Evolutionary conservation across 2,113 vertebrate species (phyloP), one percentile per base, ranked within the genome.

Genomic region (Sinocyclocheilus anshuiensis): DNA sequence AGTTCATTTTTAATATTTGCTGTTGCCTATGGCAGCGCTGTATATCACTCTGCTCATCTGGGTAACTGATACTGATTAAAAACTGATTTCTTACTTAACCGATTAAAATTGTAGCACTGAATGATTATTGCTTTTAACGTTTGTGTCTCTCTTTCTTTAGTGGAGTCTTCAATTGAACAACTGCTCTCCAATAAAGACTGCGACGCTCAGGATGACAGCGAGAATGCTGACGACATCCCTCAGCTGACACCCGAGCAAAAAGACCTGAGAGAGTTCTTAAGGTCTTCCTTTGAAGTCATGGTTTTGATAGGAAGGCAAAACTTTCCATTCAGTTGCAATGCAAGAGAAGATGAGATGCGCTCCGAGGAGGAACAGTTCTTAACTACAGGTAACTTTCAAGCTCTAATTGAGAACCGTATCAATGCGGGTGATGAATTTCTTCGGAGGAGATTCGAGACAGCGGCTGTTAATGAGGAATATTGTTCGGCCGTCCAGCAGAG

Each of bases 271-370:
- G 95, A 97, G 84, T 97, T 97, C 89, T 92, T 99, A 13, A 97
- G 96, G 83, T 97, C 96, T 24, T 92, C 99, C 86, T 98, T 99
- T 94, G 97, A 99, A 93, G 96, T 96, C 83, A 89, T 99, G 57
- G 91, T 97, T 24, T 89, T 99, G 6, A 95, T 99, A 92, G 97
- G 96, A 77, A 97, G 95, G 91, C 97, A 98, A 78, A 97, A 96
- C 88, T 96, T 99, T 84, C 95, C 97, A 20, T 90, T 96, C 42
- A 95, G 94, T 8, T 94, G 94, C 82, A 95, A 94, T 4, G 90
- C 89, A 1, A 89, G 91, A 1, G 92, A 94, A 18, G 81, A 74
- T 6, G 24, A 83, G 18, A 26, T 59, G 4, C 12, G 12, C 26
- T 65, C 79, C 86, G 89, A 89, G 90, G 94, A 50, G 85, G 92